These are phyloP conservation scores for Lepidurus apus DNA, from an alignment of 1,140 invertebrate species.

Conservation along the genomic window DNA sequence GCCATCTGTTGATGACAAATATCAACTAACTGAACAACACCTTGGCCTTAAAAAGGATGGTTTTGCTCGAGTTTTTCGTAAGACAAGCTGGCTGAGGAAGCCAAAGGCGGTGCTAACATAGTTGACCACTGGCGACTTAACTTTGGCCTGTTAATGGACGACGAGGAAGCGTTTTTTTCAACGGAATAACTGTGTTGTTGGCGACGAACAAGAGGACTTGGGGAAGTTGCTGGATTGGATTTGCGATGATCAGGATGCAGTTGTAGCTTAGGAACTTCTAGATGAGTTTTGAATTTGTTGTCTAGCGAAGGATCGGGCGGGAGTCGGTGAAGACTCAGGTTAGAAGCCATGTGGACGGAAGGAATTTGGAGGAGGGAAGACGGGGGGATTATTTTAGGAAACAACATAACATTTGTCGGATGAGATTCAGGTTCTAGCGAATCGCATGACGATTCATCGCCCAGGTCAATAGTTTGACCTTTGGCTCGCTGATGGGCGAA, in stretches of 20 bases:
- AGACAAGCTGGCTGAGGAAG: neutral
- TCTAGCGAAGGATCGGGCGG: neutral
- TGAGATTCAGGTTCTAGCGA: neutral
- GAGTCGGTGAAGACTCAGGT: neutral
- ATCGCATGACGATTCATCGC: conserved; percentile 8
- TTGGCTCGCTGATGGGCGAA: conserved; percentile 33
- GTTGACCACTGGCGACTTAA: conserved; percentile 9
- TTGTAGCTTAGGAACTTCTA: neutral
- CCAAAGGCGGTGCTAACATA: neutral
- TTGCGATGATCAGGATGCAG: neutral
- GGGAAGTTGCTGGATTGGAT: neutral
- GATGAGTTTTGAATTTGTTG: neutral
- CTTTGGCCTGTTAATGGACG: neutral
- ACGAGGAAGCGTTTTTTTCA: neutral
- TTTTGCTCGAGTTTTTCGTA: conserved; percentile 4
- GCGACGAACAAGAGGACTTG: neutral
- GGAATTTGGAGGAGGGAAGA: neutral
- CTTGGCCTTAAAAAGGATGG: neutral
- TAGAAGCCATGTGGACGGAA: conserved; percentile 10
- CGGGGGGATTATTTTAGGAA: neutral
- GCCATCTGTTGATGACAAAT: too few species aligned
- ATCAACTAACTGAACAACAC: neutral
- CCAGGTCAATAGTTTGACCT: conserved; percentile 31
- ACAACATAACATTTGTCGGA: neutral
- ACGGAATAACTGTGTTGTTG: conserved; percentile 13